A percentile compares a stretch with the other conserved stretches of the same genome.
Evolutionary conservation across 35 echinoderm and acorn worm genomes (phyloP).

Genomic region (Stichopus chloronotus): DNA sequence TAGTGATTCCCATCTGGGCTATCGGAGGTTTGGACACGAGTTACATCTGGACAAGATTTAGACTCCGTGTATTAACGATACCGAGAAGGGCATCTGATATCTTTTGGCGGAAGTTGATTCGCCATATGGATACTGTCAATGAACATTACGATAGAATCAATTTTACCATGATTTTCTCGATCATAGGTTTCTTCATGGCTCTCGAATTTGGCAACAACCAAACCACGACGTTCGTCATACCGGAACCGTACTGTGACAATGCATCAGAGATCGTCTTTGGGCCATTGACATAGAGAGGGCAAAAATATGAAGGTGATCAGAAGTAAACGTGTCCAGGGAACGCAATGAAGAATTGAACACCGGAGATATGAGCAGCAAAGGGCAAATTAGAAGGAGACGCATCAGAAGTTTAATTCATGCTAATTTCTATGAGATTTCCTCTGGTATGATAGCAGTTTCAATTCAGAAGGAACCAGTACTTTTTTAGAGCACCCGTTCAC

Average conservation of each 20-base stretch:
- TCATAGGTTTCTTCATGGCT: conserved; percentile 69
- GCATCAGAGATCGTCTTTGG: not conserved
- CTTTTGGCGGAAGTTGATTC: conserved; percentile 46
- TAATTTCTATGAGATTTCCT: no score
- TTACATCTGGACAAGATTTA: conserved; percentile 58
- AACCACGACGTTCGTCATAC: conserved; percentile 26
- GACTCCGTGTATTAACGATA: conserved; percentile 53
- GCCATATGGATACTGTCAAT: conserved; percentile 49
- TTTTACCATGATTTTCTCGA: conserved; percentile 75
- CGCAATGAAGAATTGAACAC: no score
- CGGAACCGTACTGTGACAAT: conserved; percentile 24
- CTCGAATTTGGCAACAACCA: conserved; percentile 69
- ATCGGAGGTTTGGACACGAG: conserved; percentile 65
- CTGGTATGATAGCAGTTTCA: no score
- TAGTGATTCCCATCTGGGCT: conserved; percentile 53
- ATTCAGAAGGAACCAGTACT: no score
- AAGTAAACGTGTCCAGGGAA: no score
- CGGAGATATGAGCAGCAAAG: no score
- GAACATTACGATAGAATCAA: conserved; percentile 51
- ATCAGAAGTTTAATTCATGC: no score
- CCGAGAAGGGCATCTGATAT: conserved; percentile 18
- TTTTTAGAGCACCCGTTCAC: no score
- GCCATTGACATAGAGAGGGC: not conserved
- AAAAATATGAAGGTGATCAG: no score
- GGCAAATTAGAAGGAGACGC: no score